phyloP scores from a whole-genome alignment of 2,888 invertebrate species.

The Parnassius glacialis region DNA sequence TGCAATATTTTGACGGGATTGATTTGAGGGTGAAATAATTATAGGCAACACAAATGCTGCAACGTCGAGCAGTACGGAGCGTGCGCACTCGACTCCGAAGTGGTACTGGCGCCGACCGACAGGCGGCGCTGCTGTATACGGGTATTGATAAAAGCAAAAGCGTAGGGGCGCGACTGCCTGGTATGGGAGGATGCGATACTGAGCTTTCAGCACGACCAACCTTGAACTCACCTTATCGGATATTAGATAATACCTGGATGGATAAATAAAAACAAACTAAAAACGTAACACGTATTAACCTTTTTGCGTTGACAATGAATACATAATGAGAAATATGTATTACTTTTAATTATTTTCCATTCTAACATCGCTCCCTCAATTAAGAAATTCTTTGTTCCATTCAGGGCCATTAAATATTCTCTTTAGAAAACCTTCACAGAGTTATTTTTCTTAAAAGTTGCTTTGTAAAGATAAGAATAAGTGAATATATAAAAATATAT shows the following conservation, averaged over 20 bases:
- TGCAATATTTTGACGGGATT: conserved; percentile 53
- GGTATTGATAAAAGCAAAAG: conserved; percentile 77
- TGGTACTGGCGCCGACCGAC: conserved; percentile 59
- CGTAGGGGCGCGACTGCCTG: conserved; percentile 57
- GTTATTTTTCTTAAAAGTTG: too few species aligned
- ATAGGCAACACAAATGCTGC: conserved; percentile 58
- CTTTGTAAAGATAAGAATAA: too few species aligned
- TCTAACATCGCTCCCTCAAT: conserved; percentile 1
- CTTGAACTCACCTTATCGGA: conserved; percentile 71
- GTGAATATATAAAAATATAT: too few species aligned
- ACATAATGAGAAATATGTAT: too few species aligned
- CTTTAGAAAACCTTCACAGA: neutral
- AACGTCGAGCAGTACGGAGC: conserved; percentile 62
- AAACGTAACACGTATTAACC: neutral
- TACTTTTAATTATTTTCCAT: too few species aligned
- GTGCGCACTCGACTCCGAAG: conserved; percentile 66
- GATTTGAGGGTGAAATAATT: conserved; percentile 56
- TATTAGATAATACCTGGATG: conserved; percentile 62
- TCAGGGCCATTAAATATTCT: conserved; percentile 10
- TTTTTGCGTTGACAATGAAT: too few species aligned
- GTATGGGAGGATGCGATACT: conserved; percentile 36
- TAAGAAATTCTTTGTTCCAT: conserved; percentile 19
- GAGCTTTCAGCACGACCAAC: conserved; percentile 61
- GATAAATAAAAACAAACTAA: conserved; percentile 37
- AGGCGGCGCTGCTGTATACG: conserved; percentile 60